Base-by-base conservation (phyloP, 2,797 vertebrate genomes). In the Liasis olivaceus region DNA sequence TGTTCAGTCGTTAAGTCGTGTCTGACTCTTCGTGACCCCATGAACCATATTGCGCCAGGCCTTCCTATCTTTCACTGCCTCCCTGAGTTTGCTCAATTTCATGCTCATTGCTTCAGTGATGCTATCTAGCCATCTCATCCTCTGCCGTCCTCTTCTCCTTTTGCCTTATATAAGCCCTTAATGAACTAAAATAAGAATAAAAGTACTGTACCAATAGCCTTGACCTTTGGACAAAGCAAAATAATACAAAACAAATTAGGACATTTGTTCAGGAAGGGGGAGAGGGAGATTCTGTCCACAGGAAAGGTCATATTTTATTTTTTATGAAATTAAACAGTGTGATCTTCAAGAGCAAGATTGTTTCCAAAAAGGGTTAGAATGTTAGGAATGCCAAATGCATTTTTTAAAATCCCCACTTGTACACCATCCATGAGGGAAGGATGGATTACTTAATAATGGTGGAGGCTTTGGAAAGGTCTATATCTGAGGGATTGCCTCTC, bases 171-270 rank as follows among this genome's bases (percentile, higher is more conserved):
- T n/a, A 94, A 93, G 89, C 92, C 88, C 95, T 95, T 91, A 95
- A 94, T 93, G 94, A 95, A 89, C 94, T 94, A 93, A 95, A 95
- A 95, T 95, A 92, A 81, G 94, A 95, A 88, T 31, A 42, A 96
- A 89, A 66, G 69, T 84, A 89, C 90, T 95, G 94, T 91, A 85
- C 95, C 94, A 94, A 85, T 88, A 89, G 6, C n/a, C 31, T 88
- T 96, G 97, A 97, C 95, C 94, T 98, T 97, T 96, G 91, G 90
- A 92, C 90, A 96, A 96, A 94, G 94, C 77, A 95, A 93, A 93
- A 85, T 62, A 87, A 51, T 47, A 66, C 51, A 91, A 95, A 93
- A 94, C 93, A 96, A 96, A 95, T 94, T 92, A 94, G 69, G 93
- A 92, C 81, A 90, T 93, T 95, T 56, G 85, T 96, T 95, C 91